Percentiles rank a stretch among this genome's conserved stretches.
Conservation (phyloP, 2,888 invertebrate species). For the Hypercompe scribonia region DNA sequence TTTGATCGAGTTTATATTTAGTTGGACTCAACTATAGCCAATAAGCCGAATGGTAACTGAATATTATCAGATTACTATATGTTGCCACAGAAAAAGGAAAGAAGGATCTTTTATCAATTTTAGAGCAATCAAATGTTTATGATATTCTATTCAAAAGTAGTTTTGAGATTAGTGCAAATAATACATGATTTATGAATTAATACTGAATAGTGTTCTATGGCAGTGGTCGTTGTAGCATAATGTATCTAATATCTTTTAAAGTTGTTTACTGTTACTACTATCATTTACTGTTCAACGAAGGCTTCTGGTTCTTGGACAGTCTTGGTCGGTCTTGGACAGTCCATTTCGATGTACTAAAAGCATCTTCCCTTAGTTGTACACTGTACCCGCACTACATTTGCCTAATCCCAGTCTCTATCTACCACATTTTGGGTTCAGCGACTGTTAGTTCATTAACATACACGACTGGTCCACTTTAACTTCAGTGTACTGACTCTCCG, state of each 20-base stretch:
- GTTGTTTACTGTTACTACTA: neutral
- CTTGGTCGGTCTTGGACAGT: neutral
- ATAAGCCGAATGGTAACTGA: neutral
- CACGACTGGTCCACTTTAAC: no score
- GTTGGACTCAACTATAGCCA: neutral
- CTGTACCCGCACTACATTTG: no score
- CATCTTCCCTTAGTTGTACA: no score
- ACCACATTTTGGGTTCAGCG: no score
- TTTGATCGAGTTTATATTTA: neutral
- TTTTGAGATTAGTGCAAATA: neutral
- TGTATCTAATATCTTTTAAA: neutral
- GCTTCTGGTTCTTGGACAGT: no score
- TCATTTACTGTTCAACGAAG: neutral
- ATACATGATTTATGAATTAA: neutral
- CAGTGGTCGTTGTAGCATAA: neutral
- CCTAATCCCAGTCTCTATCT: no score
- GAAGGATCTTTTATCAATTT: neutral
- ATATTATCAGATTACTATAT: conserved; percentile 7
- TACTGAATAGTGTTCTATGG: neutral
- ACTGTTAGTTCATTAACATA: no score
- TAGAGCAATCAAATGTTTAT: neutral
- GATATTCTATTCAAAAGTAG: neutral
- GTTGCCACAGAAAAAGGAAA: neutral
- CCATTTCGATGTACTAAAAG: neutral
- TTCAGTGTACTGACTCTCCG: no score